Percentiles rank a stretch among this genome's conserved stretches.
phyloP scores from a whole-genome alignment of 1,140 invertebrate species.

The Bombyx mandarina region DNA sequence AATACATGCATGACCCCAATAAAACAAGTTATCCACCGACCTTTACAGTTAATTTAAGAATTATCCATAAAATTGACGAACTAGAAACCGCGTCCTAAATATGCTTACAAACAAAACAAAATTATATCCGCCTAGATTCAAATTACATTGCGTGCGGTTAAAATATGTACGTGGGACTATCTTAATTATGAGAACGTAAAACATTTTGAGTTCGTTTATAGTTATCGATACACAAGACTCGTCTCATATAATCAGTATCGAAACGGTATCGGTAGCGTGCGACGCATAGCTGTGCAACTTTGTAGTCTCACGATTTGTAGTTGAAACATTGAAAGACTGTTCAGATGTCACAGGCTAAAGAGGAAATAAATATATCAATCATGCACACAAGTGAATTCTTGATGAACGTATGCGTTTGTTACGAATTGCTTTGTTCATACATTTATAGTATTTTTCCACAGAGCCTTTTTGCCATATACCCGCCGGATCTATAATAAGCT shows the following conservation, averaged over 20 bases:
- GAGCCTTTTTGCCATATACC: too few relatives aligned
- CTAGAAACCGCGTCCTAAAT: slow-evolving; percentile 17
- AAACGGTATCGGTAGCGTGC: slow-evolving; percentile 65
- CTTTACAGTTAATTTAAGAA: slow-evolving; percentile 3
- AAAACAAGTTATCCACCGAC: not conserved
- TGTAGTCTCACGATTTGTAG: slow-evolving; percentile 5
- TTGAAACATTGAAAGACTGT: too few relatives aligned
- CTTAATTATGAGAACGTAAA: slow-evolving; percentile 17
- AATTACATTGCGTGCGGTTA: slow-evolving; percentile 20
- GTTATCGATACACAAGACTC: slow-evolving; percentile 55
- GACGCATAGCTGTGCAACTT: slow-evolving; percentile 55
- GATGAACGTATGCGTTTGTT: too few relatives aligned
- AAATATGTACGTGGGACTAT: too few relatives aligned
- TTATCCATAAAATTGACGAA: slow-evolving; percentile 21
- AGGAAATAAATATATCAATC: too few relatives aligned
- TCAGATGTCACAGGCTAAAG: too few relatives aligned
- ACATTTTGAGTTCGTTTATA: slow-evolving; percentile 27
- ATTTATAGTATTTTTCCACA: too few relatives aligned
- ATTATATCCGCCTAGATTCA: slow-evolving; percentile 33
- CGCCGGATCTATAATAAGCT: too few relatives aligned
- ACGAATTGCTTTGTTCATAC: too few relatives aligned
- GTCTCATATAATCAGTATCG: slow-evolving; percentile 68
- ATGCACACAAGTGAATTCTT: too few relatives aligned
- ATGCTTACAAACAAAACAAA: slow-evolving; percentile 21
- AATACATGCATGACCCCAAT: not conserved